Evolutionary conservation across 1,140 invertebrate genomes (phyloP).

Genomic region (Metopolophium dirhodum): DNA sequence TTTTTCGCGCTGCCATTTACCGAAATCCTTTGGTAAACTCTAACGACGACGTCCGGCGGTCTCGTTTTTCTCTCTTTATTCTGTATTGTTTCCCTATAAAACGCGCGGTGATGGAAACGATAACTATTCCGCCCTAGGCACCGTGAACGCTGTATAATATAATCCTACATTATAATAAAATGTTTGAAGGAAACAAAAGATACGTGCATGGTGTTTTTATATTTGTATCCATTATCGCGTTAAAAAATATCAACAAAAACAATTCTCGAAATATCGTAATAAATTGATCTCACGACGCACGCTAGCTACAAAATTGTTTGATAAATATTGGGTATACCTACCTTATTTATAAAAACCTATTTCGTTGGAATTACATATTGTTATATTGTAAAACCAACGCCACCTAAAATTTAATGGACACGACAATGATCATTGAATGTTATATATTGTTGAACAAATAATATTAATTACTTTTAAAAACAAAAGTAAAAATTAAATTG

Average conservation of each 20-base stretch:
- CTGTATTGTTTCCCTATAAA: not conserved
- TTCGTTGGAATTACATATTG: not conserved
- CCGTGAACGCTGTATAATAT: not conserved
- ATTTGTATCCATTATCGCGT: not conserved
- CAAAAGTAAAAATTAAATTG: not conserved
- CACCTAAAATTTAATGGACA: not conserved
- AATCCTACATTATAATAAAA: not conserved
- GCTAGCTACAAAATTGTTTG: not conserved
- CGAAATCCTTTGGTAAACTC: conserved; percentile 9
- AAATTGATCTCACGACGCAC: not conserved
- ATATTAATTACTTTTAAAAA: not conserved
- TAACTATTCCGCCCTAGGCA: not conserved
- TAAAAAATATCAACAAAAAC: not conserved
- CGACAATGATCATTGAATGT: not conserved
- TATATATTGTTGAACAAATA: not conserved
- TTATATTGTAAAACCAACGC: not conserved
- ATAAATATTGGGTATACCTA: not conserved
- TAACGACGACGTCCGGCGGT: not conserved
- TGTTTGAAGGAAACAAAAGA: not conserved
- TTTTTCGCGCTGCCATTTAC: conserved; percentile 1
- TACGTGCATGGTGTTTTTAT: not conserved
- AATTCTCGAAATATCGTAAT: not conserved
- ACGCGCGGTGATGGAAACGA: not conserved
- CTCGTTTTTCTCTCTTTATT: not conserved
- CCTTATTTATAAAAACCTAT: not conserved